These are phyloP conservation scores for Nanorana parkeri DNA, from an alignment of 2,113 vertebrate genomes.

Conservation along the genomic window DNA sequence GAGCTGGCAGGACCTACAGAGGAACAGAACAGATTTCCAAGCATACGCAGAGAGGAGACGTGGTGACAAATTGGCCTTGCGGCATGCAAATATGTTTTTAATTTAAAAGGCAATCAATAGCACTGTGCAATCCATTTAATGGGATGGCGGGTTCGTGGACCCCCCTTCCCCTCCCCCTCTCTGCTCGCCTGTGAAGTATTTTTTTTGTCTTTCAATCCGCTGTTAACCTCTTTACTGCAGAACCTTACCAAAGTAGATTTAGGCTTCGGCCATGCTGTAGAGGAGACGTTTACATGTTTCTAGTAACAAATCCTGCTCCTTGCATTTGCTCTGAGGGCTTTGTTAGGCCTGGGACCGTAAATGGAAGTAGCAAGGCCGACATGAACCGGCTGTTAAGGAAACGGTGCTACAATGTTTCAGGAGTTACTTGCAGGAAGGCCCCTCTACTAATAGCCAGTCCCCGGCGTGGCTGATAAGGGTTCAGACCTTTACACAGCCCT, in stretches of 20 bases:
- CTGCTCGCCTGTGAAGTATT: not conserved
- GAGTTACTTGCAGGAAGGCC: too few species aligned
- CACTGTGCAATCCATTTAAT: conserved; percentile 35
- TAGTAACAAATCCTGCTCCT: too few species aligned
- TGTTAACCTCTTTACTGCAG: not conserved
- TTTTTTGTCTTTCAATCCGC: not conserved
- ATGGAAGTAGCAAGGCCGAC: too few species aligned
- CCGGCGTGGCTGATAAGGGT: too few species aligned
- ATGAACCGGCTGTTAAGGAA: too few species aligned
- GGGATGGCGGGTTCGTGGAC: conserved; percentile 8
- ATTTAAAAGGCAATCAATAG: conserved; percentile 57
- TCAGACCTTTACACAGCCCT: too few species aligned
- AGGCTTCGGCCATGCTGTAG: too few species aligned
- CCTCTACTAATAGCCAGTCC: too few species aligned
- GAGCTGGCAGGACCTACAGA: conserved; percentile 12
- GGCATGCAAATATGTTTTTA: conserved; percentile 55
- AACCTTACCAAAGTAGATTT: not conserved
- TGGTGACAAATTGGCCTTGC: conserved; percentile 52
- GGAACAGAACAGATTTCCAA: conserved; percentile 27
- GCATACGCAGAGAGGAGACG: conserved; percentile 26
- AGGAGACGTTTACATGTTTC: too few species aligned
- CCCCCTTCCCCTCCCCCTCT: not conserved
- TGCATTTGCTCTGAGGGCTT: too few species aligned
- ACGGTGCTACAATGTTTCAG: too few species aligned
- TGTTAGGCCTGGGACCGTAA: too few species aligned